Evolutionary conservation across 1,140 invertebrate genomes (phyloP).

Genomic region (Acromyrmex heyeri): DNA sequence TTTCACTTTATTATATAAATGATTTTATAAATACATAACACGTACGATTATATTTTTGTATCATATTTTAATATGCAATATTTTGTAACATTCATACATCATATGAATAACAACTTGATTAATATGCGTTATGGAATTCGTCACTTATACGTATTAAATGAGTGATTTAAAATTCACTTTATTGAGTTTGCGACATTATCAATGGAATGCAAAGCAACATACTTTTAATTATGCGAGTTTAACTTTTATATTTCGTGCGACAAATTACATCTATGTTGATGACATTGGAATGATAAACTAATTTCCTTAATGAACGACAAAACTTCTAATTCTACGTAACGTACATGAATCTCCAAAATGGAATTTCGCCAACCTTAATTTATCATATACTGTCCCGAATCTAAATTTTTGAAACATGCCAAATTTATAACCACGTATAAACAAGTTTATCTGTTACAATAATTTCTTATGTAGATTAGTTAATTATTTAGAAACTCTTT

Average conservation of each 20-base stretch:
- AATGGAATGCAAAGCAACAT: slow-evolving; percentile 32
- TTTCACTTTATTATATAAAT: slow-evolving; percentile 2
- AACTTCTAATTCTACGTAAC: slow-evolving; percentile 30
- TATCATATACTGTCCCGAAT: background rate
- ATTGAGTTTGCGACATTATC: slow-evolving; percentile 51
- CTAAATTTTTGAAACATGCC: slow-evolving; percentile 5
- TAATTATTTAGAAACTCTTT: background rate
- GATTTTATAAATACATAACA: slow-evolving; percentile 20
- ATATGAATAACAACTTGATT: slow-evolving; percentile 42
- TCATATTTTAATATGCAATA: slow-evolving; percentile 28
- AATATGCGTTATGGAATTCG: slow-evolving; percentile 32
- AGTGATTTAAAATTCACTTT: slow-evolving; percentile 45
- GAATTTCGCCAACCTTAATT: slow-evolving; percentile 6
- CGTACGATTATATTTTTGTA: background rate
- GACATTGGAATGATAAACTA: slow-evolving; percentile 36
- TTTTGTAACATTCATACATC: slow-evolving; percentile 19
- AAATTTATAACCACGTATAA: background rate
- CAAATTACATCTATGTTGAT: slow-evolving; percentile 34
- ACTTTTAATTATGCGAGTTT: slow-evolving; percentile 47
- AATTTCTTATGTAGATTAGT: background rate
- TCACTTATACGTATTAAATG: slow-evolving; percentile 31
- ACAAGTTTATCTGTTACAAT: background rate
- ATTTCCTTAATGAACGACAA: slow-evolving; percentile 37
- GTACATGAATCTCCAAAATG: slow-evolving; percentile 8
- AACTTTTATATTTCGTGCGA: slow-evolving; percentile 39